A percentile compares a stretch with the other conserved stretches of the same genome.
phyloP scores from a whole-genome alignment of 1,140 invertebrate species.

The Lasioglossum albipes region DNA sequence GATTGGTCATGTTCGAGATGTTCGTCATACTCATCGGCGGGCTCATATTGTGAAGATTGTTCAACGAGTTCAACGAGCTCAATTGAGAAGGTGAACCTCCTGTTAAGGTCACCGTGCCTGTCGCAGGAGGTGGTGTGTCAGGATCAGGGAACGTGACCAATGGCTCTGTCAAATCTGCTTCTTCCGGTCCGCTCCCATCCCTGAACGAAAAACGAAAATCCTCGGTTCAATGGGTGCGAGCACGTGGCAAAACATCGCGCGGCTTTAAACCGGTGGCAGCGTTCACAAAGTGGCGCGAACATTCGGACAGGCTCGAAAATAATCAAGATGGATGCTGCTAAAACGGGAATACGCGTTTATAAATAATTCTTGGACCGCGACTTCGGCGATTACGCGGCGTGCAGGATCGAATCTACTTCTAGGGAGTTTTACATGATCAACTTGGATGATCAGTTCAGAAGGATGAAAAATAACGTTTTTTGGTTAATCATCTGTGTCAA shows the following conservation, averaged over 20 bases:
- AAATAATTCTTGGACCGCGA: constrained; percentile 38
- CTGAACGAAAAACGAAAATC: constrained; percentile 55
- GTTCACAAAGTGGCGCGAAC: background rate
- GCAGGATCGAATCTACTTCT: background rate
- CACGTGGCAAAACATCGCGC: no score
- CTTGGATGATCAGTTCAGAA: no score
- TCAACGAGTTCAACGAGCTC: constrained; percentile 77
- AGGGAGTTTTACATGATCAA: background rate
- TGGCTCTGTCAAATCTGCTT: constrained; percentile 82
- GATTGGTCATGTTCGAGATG: constrained; percentile 70
- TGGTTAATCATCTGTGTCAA: no score
- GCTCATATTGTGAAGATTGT: constrained; percentile 75
- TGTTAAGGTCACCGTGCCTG: constrained; percentile 66
- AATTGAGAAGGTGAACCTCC: constrained; percentile 73
- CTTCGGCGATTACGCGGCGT: constrained; percentile 10
- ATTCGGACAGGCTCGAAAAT: constrained; percentile 13
- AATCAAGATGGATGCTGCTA: constrained; percentile 25
- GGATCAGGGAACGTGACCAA: constrained; percentile 90
- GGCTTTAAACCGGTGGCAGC: background rate
- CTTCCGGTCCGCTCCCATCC: constrained; percentile 72
- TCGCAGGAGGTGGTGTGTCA: constrained; percentile 82
- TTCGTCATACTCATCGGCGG: constrained; percentile 70
- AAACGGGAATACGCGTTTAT: constrained; percentile 22
- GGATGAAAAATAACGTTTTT: no score
- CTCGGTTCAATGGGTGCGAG: background rate